Evolutionary conservation across 2,797 vertebrate genomes (phyloP).

Genomic region (Podarcis siculus): DNA sequence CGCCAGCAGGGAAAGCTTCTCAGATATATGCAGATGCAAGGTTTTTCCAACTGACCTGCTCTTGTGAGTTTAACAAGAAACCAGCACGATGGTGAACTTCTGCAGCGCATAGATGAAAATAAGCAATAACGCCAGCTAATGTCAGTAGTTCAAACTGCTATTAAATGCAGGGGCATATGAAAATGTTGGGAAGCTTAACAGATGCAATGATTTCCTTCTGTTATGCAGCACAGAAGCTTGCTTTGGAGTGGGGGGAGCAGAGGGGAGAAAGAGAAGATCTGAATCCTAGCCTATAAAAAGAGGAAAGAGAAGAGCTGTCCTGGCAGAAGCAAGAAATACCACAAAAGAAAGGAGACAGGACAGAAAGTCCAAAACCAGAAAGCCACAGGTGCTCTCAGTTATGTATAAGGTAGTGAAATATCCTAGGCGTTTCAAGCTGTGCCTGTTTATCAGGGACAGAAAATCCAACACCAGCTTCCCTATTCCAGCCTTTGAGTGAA

Average conservation of each 20-base stretch:
- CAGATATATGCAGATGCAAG: background rate
- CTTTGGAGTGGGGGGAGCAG: background rate
- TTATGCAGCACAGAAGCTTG: background rate
- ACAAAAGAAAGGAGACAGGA: no score
- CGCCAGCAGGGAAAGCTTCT: background rate
- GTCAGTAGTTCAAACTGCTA: background rate
- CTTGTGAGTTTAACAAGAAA: no score
- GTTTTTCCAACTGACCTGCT: background rate
- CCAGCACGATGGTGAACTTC: no score
- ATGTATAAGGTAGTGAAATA: background rate
- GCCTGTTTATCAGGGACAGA: background rate
- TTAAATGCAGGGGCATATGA: background rate
- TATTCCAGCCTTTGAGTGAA: background rate
- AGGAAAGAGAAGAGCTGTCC: background rate
- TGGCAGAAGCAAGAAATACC: background rate
- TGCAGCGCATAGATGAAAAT: no score
- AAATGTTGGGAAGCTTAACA: no score
- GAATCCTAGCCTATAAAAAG: no score
- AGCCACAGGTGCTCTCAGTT: background rate
- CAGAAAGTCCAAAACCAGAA: background rate
- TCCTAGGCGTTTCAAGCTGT: background rate
- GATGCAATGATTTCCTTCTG: background rate
- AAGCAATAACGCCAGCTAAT: no score
- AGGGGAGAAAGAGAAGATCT: background rate
- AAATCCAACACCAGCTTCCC: background rate